phyloP scores from a whole-genome alignment of 30 jellyfish, hydroid and myxozoan species.

The Cassiopea andromeda region DNA sequence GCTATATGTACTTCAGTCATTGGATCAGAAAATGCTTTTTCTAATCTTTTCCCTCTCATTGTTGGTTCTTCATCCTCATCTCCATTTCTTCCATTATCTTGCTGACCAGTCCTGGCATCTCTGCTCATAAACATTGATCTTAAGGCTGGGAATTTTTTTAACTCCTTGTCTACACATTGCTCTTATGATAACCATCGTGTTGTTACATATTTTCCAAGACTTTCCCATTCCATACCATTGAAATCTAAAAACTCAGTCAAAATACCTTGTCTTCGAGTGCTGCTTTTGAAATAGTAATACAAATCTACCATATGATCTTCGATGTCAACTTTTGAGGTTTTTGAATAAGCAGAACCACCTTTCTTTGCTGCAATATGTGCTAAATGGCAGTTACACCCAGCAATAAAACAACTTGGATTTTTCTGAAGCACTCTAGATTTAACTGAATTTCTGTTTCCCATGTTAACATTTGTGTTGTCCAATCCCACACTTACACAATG shows the following conservation, averaged over 20 bases:
- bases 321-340: conserved; percentile 18
- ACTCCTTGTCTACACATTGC: conserved; percentile 40
- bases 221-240: background rate
- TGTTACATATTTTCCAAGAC: conserved; percentile 39
- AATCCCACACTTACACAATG: conserved; percentile 55
- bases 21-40: conserved; percentile 23
- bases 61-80: conserved; percentile 22
- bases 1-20: conserved; percentile 31
- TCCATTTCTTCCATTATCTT: background rate
- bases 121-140: conserved; percentile 54
- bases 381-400: conserved; percentile 82
- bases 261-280: conserved; percentile 56
- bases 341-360: conserved; percentile 48
- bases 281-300: conserved; percentile 56
- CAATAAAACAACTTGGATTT: conserved; percentile 46
- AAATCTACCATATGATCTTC: conserved; percentile 49
- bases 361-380: conserved; percentile 76
- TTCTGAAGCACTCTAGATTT: conserved; percentile 46
- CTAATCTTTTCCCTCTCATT: conserved; percentile 46
- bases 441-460: conserved; percentile 63
- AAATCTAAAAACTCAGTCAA: conserved; percentile 58
- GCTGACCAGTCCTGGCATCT: conserved; percentile 1
- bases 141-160: conserved; percentile 22
- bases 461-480: conserved; percentile 72
- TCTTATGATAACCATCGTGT: conserved; percentile 69